Conservation (phyloP, 2,797 vertebrate genomes). For the Amblyraja radiata region DNA sequence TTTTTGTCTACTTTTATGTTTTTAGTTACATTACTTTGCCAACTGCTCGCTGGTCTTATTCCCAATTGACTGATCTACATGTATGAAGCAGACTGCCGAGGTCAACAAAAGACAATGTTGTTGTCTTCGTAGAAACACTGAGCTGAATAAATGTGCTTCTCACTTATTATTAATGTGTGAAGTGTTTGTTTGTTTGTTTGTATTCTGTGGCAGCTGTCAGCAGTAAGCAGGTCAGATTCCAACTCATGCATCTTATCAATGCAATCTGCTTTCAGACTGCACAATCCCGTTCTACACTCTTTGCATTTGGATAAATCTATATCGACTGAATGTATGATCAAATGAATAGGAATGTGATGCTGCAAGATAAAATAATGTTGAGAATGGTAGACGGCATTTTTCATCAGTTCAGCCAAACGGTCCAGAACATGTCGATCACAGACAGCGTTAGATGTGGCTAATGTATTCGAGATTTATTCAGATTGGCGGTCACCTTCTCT, state of each 20-base stretch:
- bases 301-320: constrained; percentile 12
- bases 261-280: neutral
- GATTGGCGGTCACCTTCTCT: neutral
- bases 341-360: neutral
- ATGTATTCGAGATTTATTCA: neutral
- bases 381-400: neutral
- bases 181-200: neutral
- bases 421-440: neutral
- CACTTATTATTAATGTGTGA: constrained; percentile 5
- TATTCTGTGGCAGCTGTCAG: neutral
- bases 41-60: neutral
- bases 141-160: neutral
- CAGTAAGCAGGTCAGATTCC: neutral
- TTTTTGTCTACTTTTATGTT: neutral
- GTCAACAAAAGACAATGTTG: neutral
- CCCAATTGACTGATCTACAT: neutral
- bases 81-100: neutral
- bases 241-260: neutral
- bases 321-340: neutral
- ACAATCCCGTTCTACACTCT: too few relatives aligned
- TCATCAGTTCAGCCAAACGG: neutral
- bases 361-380: neutral
- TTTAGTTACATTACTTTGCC: too few relatives aligned
- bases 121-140: neutral
- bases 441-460: neutral